Conservation (phyloP, 2,113 vertebrate genomes). For the Propithecus coquereli region DNA sequence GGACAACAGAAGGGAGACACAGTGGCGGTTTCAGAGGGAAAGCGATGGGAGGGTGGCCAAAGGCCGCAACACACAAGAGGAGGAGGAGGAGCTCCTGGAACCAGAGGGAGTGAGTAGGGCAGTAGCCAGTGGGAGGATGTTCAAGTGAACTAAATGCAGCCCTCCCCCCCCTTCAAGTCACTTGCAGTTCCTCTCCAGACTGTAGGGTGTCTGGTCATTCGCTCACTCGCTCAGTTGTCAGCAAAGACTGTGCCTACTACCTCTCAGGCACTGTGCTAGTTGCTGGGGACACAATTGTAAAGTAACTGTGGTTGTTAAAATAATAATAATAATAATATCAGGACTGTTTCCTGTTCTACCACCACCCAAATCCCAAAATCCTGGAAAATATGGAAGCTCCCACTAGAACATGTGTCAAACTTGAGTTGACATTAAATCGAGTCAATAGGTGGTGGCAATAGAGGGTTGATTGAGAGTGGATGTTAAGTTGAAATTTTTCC, state of each 20-base stretch:
- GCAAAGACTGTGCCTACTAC: background rate
- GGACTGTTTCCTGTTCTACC: background rate
- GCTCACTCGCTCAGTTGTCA: background rate
- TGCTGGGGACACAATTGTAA: background rate
- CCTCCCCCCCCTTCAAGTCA: background rate
- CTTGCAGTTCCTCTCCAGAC: background rate
- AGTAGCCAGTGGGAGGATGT: background rate
- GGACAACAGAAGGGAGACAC: background rate
- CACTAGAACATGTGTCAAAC: background rate
- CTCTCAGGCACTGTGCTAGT: background rate
- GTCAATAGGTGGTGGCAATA: background rate
- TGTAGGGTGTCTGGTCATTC: background rate
- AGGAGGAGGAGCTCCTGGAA: background rate
- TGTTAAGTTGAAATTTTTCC: background rate
- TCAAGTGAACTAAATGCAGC: background rate
- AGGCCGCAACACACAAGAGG: background rate
- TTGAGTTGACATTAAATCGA: background rate
- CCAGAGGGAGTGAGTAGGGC: background rate
- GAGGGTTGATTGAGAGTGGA: background rate
- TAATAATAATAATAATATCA: background rate
- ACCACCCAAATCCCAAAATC: background rate
- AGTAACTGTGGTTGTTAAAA: background rate
- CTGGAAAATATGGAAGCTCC: background rate
- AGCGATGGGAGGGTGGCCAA: background rate
- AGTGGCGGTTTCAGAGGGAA: accelerated